Evolutionary conservation across 2,888 invertebrate species (phyloP).

Genomic region (Ectemnius cavifrons): DNA sequence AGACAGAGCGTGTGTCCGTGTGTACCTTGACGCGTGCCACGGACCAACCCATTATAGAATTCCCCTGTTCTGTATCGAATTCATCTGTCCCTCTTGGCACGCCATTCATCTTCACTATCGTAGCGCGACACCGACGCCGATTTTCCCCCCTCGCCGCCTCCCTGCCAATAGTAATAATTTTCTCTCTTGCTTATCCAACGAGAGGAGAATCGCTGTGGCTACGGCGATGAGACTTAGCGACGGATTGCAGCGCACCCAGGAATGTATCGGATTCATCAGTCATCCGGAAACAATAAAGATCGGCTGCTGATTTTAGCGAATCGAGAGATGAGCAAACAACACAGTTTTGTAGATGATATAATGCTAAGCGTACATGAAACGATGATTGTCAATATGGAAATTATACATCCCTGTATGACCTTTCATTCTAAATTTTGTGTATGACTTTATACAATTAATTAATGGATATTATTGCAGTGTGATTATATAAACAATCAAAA

Average conservation of each 20-base stretch:
- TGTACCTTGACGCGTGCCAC: slow-evolving; percentile 42
- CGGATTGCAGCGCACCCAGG: background rate
- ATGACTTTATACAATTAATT: too few relatives aligned
- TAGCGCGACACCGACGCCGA: background rate
- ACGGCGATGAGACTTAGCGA: background rate
- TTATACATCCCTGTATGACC: too few relatives aligned
- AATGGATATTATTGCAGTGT: too few relatives aligned
- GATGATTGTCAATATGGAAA: too few relatives aligned
- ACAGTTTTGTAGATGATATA: too few relatives aligned
- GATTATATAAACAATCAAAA: too few relatives aligned
- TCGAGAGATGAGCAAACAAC: too few relatives aligned
- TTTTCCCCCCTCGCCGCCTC: background rate
- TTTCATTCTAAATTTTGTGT: too few relatives aligned
- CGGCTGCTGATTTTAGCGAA: too few relatives aligned
- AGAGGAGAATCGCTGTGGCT: background rate
- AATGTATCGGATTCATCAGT: background rate
- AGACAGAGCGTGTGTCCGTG: slow-evolving; percentile 18
- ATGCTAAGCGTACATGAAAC: too few relatives aligned
- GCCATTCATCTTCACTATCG: slow-evolving; percentile 19
- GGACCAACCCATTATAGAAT: slow-evolving; percentile 47
- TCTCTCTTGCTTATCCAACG: background rate
- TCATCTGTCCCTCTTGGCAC: slow-evolving; percentile 21
- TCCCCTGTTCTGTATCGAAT: slow-evolving; percentile 52
- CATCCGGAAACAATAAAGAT: too few relatives aligned
- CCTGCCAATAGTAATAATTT: background rate